A percentile compares a stretch with the other conserved stretches of the same genome.
These are phyloP conservation scores for Calameuta idolon DNA, from an alignment of 2,888 invertebrate genomes.

Conservation along the genomic window DNA sequence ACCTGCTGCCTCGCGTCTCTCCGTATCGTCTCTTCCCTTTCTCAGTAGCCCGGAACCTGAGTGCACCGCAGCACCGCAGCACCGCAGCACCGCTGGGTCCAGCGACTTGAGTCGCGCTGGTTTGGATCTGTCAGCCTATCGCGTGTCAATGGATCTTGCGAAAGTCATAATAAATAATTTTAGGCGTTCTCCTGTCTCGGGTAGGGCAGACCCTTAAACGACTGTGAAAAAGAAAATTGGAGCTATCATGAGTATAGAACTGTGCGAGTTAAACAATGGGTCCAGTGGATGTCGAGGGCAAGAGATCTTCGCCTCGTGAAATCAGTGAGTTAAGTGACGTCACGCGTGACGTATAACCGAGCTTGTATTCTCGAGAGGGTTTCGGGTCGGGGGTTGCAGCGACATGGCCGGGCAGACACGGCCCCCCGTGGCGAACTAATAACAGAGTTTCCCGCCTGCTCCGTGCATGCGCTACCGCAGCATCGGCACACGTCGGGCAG, in stretches of 20 bases:
- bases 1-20: neutral
- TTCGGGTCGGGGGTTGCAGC: neutral
- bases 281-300: neutral
- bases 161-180: neutral
- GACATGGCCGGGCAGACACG: conserved; percentile 18
- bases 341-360: conserved; percentile 1
- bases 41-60: conserved; percentile 6
- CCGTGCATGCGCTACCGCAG: conserved; percentile 34
- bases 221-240: neutral
- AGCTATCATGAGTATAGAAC: neutral
- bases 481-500: conserved; percentile 41
- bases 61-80: neutral
- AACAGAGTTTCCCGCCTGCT: conserved; percentile 56
- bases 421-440: conserved; percentile 62
- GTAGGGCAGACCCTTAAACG: neutral
- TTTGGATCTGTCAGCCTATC: neutral
- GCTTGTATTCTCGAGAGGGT: neutral
- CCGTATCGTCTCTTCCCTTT: conserved; percentile 21
- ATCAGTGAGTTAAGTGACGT: neutral
- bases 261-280: neutral
- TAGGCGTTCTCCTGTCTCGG: neutral
- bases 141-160: neutral
- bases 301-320: neutral
- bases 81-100: neutral
- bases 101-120: neutral